Evolutionary conservation across 2,888 invertebrate species (phyloP), one percentile per base, ranked within the genome.

Genomic region (Drosophila kambysellisi): DNA sequence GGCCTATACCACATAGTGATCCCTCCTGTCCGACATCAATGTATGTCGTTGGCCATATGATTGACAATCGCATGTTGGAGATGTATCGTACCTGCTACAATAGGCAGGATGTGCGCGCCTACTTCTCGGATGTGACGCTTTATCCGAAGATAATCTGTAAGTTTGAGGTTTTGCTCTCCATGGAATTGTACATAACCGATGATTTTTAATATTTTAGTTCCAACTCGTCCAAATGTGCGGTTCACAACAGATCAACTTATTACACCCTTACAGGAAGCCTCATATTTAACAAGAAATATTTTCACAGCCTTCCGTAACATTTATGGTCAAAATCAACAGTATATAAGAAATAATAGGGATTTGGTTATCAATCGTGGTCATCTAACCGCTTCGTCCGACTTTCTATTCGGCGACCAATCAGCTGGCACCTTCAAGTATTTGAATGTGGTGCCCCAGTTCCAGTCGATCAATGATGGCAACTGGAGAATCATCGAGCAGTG

Each of bases 401-500:
- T 93, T 70, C 91, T 94, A 9, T 94, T 92, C 75, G 92, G 87
- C 0, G 75, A 91, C 5, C 92, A 94, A 64, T 94, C 94, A 67
- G 81, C 84, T 20, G 92, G 93, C 0, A 94, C 94, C 1, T 94
- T 93, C 83, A 93, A 93, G 70, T 94, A 93, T 74, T 86, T 94
- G 1, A 94, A 94, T 78, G 92, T 91, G 0, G 93, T 93, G 2
- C 94, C 94, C 0, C 94, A 94, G 71, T 94, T 94, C 94, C 92
- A 93, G 73, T 91, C 91, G 1, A 94, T 95, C 76, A 95, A 95
- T 78, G 93, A 90, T 0, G 93, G 93, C 8, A 95, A 95, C 81
- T 95, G 95, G 95, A 90, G 92, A 50, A 68, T 74, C 0, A 84
- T 94, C 33, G 95, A 95, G 87, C 57, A 59, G 0, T 91, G 91